Evolutionary conservation across 2,113 vertebrate genomes (phyloP).

Genomic region (Boulengeromyrus knoepffleri): DNA sequence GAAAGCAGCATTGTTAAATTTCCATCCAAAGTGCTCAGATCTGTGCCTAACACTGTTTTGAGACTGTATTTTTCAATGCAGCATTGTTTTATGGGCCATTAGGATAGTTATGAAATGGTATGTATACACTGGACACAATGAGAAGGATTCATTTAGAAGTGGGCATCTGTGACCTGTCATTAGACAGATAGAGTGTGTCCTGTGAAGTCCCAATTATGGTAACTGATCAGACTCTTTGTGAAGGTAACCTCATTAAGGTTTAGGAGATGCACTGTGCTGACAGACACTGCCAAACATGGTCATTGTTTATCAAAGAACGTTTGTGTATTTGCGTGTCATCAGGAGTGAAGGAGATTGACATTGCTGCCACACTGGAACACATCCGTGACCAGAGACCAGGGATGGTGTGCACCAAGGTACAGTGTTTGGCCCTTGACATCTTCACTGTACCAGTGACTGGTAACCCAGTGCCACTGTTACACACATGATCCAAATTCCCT

Average conservation of each 20-base stretch:
- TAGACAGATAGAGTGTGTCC: background rate
- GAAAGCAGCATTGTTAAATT: background rate
- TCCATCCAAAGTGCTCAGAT: background rate
- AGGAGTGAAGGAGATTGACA: conserved; percentile 98
- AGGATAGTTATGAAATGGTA: background rate
- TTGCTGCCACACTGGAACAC: conserved; percentile 90
- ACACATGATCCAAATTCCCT: background rate
- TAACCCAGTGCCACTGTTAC: background rate
- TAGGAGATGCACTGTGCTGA: background rate
- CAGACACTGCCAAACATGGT: background rate
- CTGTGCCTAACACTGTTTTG: background rate
- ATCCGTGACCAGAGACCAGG: conserved; percentile 89
- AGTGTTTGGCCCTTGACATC: background rate
- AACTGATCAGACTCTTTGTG: background rate
- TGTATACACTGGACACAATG: background rate
- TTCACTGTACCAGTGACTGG: background rate
- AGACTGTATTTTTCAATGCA: background rate
- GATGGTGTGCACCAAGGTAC: conserved; percentile 91
- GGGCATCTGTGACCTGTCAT: background rate
- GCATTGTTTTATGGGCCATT: background rate
- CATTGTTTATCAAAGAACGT: background rate
- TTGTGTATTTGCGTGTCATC: background rate
- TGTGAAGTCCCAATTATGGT: background rate
- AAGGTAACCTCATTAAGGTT: background rate
- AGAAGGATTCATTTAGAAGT: background rate